Conservation (phyloP, 2,113 vertebrate genomes). For the Gorsachius goisagi region DNA sequence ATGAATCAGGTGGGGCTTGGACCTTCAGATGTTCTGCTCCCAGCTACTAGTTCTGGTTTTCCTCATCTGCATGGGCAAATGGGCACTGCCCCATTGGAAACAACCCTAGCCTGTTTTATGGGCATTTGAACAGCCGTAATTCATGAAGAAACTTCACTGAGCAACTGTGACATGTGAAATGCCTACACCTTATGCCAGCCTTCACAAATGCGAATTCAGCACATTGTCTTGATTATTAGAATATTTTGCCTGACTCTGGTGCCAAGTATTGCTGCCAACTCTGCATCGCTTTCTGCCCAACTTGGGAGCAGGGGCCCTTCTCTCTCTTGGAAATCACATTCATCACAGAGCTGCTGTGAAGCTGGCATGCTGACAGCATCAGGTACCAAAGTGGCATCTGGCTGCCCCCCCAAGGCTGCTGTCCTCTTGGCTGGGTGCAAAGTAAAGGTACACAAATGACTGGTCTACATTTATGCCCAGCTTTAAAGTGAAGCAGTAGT, state of each 20-base stretch:
- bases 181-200: not conserved
- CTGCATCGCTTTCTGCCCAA: not conserved
- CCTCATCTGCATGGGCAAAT: not conserved
- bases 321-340: not conserved
- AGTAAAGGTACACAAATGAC: not conserved
- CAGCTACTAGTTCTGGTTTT: not conserved
- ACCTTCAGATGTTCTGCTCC: not conserved
- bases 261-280: constrained; percentile 6
- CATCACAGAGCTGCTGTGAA: not conserved
- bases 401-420: not conserved
- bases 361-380: not conserved
- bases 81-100: not conserved
- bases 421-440: not conserved
- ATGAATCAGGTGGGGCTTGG: not conserved
- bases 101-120: not conserved
- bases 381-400: not conserved
- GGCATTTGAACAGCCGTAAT: not conserved
- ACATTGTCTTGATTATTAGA: constrained; percentile 10
- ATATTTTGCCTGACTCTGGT: not conserved
- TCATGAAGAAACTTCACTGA: not conserved
- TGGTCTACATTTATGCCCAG: not conserved
- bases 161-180: not conserved
- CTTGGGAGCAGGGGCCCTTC: not conserved
- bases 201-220: not conserved
- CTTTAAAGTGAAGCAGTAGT: not conserved